A percentile compares a stretch with the other conserved stretches of the same genome.
Conservation (phyloP, 2,888 invertebrate genomes). For the Parnassius mnemosyne region DNA sequence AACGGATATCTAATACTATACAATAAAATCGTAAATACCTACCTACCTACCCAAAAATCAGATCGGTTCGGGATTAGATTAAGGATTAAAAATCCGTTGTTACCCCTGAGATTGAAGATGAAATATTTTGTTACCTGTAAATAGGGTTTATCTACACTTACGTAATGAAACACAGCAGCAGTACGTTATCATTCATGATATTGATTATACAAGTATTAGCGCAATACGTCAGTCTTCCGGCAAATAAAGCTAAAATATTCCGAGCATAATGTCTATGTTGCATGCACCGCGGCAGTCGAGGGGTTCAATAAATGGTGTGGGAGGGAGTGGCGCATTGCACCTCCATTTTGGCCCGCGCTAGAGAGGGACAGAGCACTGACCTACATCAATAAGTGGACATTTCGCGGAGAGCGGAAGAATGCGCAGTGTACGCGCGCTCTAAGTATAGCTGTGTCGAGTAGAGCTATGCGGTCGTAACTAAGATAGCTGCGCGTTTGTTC, state of each 20-base stretch:
- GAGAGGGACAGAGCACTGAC: slow-evolving; percentile 53
- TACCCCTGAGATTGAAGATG: too few species aligned
- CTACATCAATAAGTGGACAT: slow-evolving; percentile 73
- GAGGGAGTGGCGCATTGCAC: slow-evolving; percentile 38
- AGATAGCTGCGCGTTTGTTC: slow-evolving; percentile 14
- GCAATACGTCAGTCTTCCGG: too few species aligned
- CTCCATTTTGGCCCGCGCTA: slow-evolving; percentile 27
- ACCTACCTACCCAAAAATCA: too few species aligned
- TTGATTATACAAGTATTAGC: too few species aligned
- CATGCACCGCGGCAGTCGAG: slow-evolving; percentile 33
- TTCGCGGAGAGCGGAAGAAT: slow-evolving; percentile 58
- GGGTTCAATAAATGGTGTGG: slow-evolving; percentile 52
- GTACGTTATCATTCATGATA: too few species aligned
- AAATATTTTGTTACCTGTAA: too few species aligned
- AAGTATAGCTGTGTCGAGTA: not conserved
- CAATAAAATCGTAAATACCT: too few species aligned
- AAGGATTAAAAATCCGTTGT: too few species aligned
- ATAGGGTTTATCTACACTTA: too few species aligned
- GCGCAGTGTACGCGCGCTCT: slow-evolving; percentile 30
- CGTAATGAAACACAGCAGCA: too few species aligned
- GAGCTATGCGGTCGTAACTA: slow-evolving; percentile 7
- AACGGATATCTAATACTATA: too few species aligned
- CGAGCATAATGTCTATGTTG: not conserved
- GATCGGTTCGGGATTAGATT: too few species aligned
- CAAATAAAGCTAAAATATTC: not conserved